Percentiles rank a stretch among this genome's conserved stretches.
Conservation (phyloP, 37 sponge, comb jelly and placozoan species). For the Spongilla lacustris region DNA sequence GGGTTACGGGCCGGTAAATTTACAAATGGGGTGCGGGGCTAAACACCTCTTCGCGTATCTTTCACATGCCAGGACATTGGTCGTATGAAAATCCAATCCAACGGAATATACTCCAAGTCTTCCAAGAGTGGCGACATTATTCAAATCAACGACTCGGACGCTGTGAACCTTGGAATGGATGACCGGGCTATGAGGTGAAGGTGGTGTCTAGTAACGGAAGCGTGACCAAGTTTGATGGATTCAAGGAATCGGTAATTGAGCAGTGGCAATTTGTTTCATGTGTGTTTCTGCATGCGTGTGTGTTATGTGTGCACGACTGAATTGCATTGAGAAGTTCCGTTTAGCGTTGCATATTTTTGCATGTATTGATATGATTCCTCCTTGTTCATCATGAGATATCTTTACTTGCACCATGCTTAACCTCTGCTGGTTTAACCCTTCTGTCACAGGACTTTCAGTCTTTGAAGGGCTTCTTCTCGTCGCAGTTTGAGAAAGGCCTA, state of each 20-base stretch:
- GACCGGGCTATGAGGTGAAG: conserved; percentile 81
- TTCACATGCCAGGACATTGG: conserved; percentile 72
- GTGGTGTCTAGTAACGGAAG: conserved; percentile 56
- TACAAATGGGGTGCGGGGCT: too few species aligned
- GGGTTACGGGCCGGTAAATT: too few species aligned
- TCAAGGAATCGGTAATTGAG: conserved; percentile 76
- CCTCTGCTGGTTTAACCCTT: too few species aligned
- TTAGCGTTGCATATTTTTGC: too few species aligned
- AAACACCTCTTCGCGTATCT: not conserved
- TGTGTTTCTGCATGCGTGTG: too few species aligned
- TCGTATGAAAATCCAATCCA: conserved; percentile 75
- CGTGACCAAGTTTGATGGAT: conserved; percentile 82
- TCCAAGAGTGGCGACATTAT: conserved; percentile 66
- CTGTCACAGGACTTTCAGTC: conserved; percentile 82
- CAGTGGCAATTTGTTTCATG: too few species aligned
- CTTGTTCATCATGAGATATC: too few species aligned
- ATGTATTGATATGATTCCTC: too few species aligned
- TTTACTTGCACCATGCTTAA: too few species aligned
- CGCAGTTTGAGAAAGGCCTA: conserved; percentile 69
- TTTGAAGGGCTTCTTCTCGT: conserved; percentile 71
- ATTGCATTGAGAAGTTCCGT: too few species aligned
- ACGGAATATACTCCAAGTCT: conserved; percentile 88
- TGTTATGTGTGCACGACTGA: too few species aligned
- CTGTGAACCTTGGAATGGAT: conserved; percentile 81
- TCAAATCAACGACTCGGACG: conserved; percentile 62